A percentile compares a stretch with the other conserved stretches of the same genome.
Evolutionary conservation across 1,140 invertebrate genomes (phyloP).

Genomic region (Eupeodes corollae): DNA sequence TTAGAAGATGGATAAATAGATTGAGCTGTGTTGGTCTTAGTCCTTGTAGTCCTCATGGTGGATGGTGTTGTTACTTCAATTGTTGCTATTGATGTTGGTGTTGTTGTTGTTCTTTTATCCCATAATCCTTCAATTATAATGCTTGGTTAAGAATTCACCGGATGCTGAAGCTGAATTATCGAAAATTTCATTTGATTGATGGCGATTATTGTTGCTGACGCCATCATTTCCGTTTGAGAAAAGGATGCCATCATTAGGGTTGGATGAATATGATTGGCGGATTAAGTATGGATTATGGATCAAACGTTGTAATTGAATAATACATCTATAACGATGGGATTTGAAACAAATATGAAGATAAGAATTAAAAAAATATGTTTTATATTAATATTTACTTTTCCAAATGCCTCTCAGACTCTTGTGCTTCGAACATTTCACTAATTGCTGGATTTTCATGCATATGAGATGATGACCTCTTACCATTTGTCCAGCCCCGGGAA

Average conservation of each 20-base stretch:
- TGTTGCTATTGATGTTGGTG: no score
- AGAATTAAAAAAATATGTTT: background rate
- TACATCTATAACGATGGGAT: conserved; percentile 31
- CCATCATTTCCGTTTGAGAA: background rate
- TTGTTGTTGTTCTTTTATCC: no score
- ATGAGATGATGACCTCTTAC: conserved; percentile 43
- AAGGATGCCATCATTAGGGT: background rate
- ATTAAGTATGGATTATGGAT: conserved; percentile 33
- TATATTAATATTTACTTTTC: conserved; percentile 19
- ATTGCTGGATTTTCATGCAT: conserved; percentile 14
- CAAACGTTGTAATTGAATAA: conserved; percentile 39
- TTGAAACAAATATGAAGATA: background rate
- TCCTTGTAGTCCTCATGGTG: no score
- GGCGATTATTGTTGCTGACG: conserved; percentile 6
- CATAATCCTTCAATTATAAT: no score
- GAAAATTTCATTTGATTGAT: conserved; percentile 27
- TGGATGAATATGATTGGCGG: conserved; percentile 4
- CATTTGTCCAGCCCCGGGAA: conserved; percentile 63
- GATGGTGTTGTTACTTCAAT: no score
- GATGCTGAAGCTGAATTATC: conserved; percentile 13
- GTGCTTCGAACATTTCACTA: conserved; percentile 21
- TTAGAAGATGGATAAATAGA: no score
- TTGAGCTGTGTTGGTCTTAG: no score
- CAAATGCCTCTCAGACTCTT: conserved; percentile 15
- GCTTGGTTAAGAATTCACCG: no score